Conservation (phyloP, 2,797 vertebrate genomes). For the Limosa lapponica region DNA sequence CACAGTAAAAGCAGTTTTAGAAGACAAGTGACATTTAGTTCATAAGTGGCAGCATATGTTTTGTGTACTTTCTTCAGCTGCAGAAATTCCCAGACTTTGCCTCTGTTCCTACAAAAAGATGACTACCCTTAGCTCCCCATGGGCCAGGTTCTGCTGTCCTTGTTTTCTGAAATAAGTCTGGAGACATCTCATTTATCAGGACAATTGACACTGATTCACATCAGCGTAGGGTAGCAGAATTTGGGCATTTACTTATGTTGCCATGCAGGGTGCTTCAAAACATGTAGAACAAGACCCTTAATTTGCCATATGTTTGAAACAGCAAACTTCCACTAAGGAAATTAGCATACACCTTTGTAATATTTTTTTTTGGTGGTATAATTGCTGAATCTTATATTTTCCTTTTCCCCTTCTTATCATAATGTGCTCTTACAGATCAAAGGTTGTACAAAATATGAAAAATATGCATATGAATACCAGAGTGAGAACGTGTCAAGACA, state of each 20-base stretch:
- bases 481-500: accelerated
- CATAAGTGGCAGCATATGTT: not conserved
- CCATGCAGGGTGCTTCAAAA: not conserved
- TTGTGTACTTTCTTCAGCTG: not conserved
- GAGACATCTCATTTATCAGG: not conserved
- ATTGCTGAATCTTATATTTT: not conserved
- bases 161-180: not conserved
- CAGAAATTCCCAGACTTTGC: not conserved
- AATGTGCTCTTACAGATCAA: not conserved
- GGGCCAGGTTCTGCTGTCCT: not conserved
- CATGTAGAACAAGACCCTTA: not conserved
- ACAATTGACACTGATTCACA: not conserved
- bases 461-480: not conserved
- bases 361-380: not conserved
- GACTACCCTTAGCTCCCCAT: not conserved
- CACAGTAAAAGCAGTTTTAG: constrained; percentile 5
- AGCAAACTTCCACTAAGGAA: not conserved
- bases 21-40: constrained; percentile 50
- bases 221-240: not conserved
- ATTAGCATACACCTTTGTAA: not conserved
- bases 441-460: not conserved
- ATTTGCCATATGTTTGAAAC: not conserved
- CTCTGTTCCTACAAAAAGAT: not conserved
- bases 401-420: not conserved
- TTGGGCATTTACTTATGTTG: not conserved